A percentile compares a stretch with the other conserved stretches of the same genome.
Conservation (phyloP, 1,140 invertebrate genomes). For the Oncopodura yosiiana region DNA sequence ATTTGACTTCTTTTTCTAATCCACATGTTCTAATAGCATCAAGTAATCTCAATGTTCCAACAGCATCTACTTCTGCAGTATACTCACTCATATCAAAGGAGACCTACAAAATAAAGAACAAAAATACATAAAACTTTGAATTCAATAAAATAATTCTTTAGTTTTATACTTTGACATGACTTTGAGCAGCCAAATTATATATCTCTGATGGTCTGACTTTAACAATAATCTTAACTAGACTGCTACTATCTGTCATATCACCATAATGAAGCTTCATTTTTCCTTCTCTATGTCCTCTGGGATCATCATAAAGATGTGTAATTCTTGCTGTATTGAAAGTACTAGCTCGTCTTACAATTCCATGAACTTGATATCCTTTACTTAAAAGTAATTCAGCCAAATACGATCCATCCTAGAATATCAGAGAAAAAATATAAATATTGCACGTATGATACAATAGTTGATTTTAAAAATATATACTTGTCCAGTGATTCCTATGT, state of each 20-base stretch:
- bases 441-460: not conserved
- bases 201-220: conserved; percentile 83
- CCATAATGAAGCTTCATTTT: conserved; percentile 96
- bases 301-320: conserved; percentile 88
- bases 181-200: conserved; percentile 99
- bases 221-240: conserved; percentile 88
- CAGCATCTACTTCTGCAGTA: conserved; percentile 95
- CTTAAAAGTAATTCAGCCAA: conserved; percentile 84
- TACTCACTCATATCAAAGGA: conserved; percentile 98
- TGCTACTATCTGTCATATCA: conserved; percentile 96
- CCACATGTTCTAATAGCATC: conserved; percentile 92
- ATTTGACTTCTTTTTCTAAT: conserved; percentile 71
- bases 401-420: conserved; percentile 96
- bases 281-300: conserved; percentile 67
- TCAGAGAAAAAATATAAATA: not conserved
- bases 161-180: conserved; percentile 87
- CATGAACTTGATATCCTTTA: conserved; percentile 95
- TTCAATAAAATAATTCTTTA: conserved; percentile 3
- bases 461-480: conserved; percentile 43
- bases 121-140: not conserved
- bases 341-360: conserved; percentile 85
- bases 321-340: conserved; percentile 95
- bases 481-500: conserved; percentile 87
- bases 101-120: conserved; percentile 47
- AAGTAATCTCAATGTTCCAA: conserved; percentile 88